phyloP scores from a whole-genome alignment of 1,140 invertebrate species.

The Helicoverpa armigera region DNA sequence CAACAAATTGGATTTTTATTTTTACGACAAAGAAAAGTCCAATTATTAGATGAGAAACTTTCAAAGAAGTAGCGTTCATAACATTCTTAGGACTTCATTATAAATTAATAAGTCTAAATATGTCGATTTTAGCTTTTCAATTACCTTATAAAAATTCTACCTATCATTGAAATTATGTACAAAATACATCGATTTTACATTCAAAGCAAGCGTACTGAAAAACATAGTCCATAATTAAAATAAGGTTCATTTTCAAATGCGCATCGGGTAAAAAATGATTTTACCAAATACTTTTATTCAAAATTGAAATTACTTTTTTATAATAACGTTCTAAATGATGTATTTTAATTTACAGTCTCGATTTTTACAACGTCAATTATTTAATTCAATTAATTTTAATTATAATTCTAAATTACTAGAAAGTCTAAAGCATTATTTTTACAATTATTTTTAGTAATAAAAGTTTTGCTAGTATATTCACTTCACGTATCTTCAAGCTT shows the following conservation, averaged over 20 bases:
- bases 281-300: too few relatives aligned
- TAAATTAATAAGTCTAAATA: slow-evolving; percentile 1
- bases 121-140: neutral
- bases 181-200: slow-evolving; percentile 34
- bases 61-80: neutral
- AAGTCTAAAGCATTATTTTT: slow-evolving; percentile 41
- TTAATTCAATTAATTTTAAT: slow-evolving; percentile 4
- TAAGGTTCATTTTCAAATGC: too few relatives aligned
- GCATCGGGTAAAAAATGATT: too few relatives aligned
- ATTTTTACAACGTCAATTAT: slow-evolving; percentile 9
- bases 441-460: slow-evolving; percentile 40
- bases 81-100: neutral
- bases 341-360: slow-evolving; percentile 21
- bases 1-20: neutral
- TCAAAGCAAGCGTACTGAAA: slow-evolving; percentile 23
- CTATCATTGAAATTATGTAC: slow-evolving; percentile 22
- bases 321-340: too few relatives aligned
- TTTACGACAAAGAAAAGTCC: neutral
- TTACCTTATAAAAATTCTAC: slow-evolving; percentile 28
- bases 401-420: slow-evolving; percentile 24
- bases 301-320: too few relatives aligned
- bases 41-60: neutral
- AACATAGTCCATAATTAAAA: neutral
- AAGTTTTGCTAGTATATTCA: slow-evolving; percentile 34
- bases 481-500: slow-evolving; percentile 57